Base-by-base conservation (phyloP, 92 coral and sea anemone genomes). In the Epizoanthus scotinus region DNA sequence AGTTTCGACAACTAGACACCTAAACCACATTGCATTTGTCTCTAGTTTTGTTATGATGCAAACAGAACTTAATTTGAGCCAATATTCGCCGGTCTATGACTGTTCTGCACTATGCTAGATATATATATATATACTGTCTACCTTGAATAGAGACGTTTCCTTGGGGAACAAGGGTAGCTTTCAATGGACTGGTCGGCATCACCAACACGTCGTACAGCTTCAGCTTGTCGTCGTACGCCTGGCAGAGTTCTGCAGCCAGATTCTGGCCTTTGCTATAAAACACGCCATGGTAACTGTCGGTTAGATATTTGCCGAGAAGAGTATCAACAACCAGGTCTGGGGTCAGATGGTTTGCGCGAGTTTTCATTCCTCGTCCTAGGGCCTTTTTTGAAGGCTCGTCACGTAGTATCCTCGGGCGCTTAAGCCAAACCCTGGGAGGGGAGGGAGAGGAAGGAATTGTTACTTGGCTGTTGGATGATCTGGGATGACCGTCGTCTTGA, bases 141-240 rank as follows among this genome's bases (percentile, higher is more conserved):
- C 93, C 91, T 86, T 61, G 53, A 9, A 90, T 36, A 15, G 88
- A 61, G 12, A 82, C 60, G 5, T 73, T 72, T 28, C 55, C 59
- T 12, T 74, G 64, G 13, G 93, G 93, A 52, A 87, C 9, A 24
- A 78, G 74, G 29, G 73, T 78, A 22, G 93, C 91, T 77, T 83
- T 90, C 74, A 59, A 63, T 17, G 93, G 93, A 22, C 29, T 62
- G 3, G 92, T 85, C 4, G 92, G 94, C 87, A 90, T 85, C 15
- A 88, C 53, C 13, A 90, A 49, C 6, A 90, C 91, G 36, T 90
- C 92, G 25, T 78, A 82, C 9, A 73, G 17, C 25, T 79, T 63
- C 56, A 90, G 66, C 28, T 80, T 86, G 6, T 90, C 87, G 40
- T 87, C 86, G 62, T 87, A 83, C n/a, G 72, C 86, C 29, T 56